These are phyloP conservation scores for Myiotriccus ornatus DNA, from an alignment of 2,797 vertebrate species.

Conservation along the genomic window DNA sequence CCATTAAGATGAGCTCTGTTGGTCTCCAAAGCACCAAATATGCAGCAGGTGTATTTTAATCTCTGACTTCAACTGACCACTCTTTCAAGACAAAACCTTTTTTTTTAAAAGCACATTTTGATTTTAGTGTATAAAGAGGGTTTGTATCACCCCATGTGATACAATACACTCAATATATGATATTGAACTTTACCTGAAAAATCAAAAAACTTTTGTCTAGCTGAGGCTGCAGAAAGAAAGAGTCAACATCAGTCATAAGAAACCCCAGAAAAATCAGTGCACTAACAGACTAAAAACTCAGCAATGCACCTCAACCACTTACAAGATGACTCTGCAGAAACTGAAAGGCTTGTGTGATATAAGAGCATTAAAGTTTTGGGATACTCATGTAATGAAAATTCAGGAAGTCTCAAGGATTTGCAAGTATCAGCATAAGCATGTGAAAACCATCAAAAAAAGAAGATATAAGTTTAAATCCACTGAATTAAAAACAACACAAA, in stretches of 20 bases:
- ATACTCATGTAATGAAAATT: neutral
- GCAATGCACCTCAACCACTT: neutral
- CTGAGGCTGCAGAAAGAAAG: neutral
- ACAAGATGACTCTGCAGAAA: neutral
- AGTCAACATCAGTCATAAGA: neutral
- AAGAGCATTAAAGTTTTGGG: neutral
- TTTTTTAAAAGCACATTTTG: neutral
- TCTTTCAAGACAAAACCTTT: neutral
- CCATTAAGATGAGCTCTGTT: neutral
- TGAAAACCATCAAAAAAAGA: neutral
- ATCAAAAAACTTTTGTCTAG: neutral
- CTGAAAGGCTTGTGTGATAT: neutral
- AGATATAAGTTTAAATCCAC: neutral
- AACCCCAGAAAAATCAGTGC: neutral
- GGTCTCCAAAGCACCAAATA: neutral
- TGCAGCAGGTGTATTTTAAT: neutral
- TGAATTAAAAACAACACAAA: neutral
- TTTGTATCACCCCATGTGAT: neutral
- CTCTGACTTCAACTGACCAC: neutral
- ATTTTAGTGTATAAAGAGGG: neutral
- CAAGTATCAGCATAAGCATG: neutral
- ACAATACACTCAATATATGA: neutral
- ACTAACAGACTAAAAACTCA: neutral
- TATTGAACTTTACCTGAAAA: neutral
- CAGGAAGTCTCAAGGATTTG: neutral